These are phyloP conservation scores for Amaurobius ferox DNA, from an alignment of 2,888 invertebrate genomes.

Conservation along the genomic window DNA sequence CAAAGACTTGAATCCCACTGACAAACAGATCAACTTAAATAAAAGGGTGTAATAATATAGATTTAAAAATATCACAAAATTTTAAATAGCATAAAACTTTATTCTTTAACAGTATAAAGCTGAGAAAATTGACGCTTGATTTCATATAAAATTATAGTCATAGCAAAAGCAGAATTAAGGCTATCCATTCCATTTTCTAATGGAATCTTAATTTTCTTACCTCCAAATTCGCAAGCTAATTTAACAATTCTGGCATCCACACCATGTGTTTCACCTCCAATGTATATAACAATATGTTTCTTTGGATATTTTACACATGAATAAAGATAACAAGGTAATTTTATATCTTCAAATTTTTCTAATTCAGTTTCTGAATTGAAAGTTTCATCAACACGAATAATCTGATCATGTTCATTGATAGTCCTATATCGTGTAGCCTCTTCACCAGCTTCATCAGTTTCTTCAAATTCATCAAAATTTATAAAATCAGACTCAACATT, in stretches of 20 bases:
- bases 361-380: conserved; percentile 74
- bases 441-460: conserved; percentile 18
- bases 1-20: no score
- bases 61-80: no score
- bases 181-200: conserved; percentile 87
- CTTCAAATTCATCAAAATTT: conserved; percentile 63
- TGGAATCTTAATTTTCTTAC: conserved; percentile 87
- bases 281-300: conserved; percentile 81
- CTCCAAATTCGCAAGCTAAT: conserved; percentile 81
- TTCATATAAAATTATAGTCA: conserved; percentile 90
- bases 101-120: conserved; percentile 32
- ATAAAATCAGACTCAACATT: conserved; percentile 56
- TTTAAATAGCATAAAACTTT: no score
- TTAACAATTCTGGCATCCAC: conserved; percentile 85
- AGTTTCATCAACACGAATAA: conserved; percentile 32
- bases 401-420: conserved; percentile 33
- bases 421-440: conserved; percentile 47
- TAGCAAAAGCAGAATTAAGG: conserved; percentile 89
- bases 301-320: conserved; percentile 81
- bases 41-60: no score
- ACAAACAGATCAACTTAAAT: no score
- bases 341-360: conserved; percentile 72
- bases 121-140: conserved; percentile 82
- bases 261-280: conserved; percentile 94
- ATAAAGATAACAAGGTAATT: conserved; percentile 82